Evolutionary conservation across 1,140 invertebrate species (phyloP).

Genomic region (Vanessa tameamea): DNA sequence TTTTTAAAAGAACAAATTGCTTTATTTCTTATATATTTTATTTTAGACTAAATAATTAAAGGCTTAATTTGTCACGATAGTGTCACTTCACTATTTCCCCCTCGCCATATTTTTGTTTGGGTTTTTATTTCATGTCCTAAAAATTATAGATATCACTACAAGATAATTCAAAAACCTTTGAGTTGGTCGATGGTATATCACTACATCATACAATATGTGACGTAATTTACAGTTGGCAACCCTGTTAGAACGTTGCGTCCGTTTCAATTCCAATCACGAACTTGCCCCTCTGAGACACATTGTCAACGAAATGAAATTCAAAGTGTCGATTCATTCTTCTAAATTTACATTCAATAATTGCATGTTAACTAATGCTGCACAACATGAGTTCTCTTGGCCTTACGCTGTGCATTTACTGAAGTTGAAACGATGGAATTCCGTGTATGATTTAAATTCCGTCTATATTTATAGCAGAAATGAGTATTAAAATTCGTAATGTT

Average conservation of each 20-base stretch:
- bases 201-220: no score
- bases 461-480: background rate
- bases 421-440: background rate
- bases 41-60: background rate
- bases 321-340: background rate
- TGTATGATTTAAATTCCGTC: background rate
- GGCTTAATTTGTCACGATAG: background rate
- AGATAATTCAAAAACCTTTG: no score
- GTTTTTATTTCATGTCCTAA: no score
- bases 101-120: no score
- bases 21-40: background rate
- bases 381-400: background rate
- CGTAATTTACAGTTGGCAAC: background rate
- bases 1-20: background rate
- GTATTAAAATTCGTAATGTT: background rate
- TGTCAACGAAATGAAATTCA: conserved; percentile 28
- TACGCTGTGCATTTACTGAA: background rate
- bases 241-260: conserved; percentile 1
- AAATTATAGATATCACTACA: no score
- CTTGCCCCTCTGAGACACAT: conserved; percentile 25
- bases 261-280: conserved; percentile 27
- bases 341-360: conserved; percentile 4
- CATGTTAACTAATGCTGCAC: background rate
- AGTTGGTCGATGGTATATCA: no score
- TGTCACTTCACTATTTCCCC: no score